phyloP scores from a whole-genome alignment of 2,888 invertebrate species.

The Ephialtes manifestator region DNA sequence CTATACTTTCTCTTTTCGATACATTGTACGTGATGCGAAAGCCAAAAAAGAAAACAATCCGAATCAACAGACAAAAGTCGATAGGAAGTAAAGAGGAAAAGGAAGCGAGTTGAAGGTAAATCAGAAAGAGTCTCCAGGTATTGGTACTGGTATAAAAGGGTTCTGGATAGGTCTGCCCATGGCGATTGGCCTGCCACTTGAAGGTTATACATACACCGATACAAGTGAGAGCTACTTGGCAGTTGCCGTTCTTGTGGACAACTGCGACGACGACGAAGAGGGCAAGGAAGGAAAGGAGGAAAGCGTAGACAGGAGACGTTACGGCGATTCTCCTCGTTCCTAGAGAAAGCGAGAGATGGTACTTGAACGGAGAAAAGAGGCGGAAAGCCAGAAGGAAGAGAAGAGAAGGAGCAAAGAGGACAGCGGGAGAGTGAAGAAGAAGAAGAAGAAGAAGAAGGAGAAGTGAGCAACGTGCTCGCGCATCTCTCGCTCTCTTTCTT shows the following conservation, averaged over 20 bases:
- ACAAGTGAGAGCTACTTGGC: constrained; percentile 12
- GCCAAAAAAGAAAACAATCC: too few species aligned
- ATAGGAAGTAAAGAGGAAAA: background rate
- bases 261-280: constrained; percentile 20
- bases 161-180: background rate
- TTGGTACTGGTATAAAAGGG: constrained; percentile 9
- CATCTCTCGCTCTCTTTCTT: constrained; percentile 2
- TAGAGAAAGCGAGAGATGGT: constrained; percentile 30
- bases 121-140: background rate
- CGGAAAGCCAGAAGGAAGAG: constrained; percentile 16
- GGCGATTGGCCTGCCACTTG: background rate
- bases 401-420: background rate
- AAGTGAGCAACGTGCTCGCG: constrained; percentile 50
- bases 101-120: background rate
- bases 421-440: constrained; percentile 49
- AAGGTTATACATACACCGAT: background rate
- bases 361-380: background rate
- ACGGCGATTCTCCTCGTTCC: background rate
- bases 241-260: constrained; percentile 4
- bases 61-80: too few species aligned
- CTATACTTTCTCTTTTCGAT: too few species aligned
- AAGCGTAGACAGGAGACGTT: constrained; percentile 23
- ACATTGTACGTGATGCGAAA: too few species aligned
- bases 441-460: constrained; percentile 66
- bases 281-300: constrained; percentile 26